Evolutionary conservation across 2,797 vertebrate species (phyloP), one percentile per base, ranked within the genome.

Genomic region (Catostomus latipinnis): DNA sequence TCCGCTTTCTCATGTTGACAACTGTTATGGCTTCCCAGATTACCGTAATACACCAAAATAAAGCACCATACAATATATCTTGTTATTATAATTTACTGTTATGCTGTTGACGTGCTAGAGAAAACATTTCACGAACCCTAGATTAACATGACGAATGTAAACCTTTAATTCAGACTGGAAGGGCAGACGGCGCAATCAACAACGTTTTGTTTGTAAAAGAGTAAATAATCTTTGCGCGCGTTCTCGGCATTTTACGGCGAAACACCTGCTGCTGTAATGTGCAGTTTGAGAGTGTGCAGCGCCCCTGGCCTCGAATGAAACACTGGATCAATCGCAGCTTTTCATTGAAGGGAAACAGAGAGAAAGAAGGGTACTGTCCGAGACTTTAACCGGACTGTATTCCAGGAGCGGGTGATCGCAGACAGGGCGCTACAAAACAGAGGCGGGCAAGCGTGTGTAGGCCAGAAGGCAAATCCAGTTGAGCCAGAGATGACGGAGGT

Each of bases 401-500:
- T 86, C 77, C 81, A 81, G 84, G 88, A 85, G 85, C 74, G 81
- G 84, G 78, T 54, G 84, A 86, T 86, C 65, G 70, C 86, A 89
- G 79, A 84, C 87, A 86, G 83, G 87, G 86, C 86, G 83, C 73
- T 76, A 85, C 84, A 49, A 62, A 68, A 90, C 61, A 83, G 74
- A 86, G 78, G 85, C 54, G 57, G 88, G 69, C 83, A 85, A 89
- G 87, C 73, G 84, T 88, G 81, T 82, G 57, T 82, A 84, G 82
- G 71, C 83, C 84, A 88, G 82, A 14, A 14, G 22, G 69, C 83
- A 67, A 72, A 88, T 77, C 78, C 11, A 78, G 87, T 81, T 71
- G 61, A 85, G 74, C 75, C 78, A 50, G 88, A 84, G 83, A 98
- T 97, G 96, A 92, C 94, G 84, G 96, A 97, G 86, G 93, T 95